phyloP scores from a whole-genome alignment of 2,888 invertebrate species.

The Drosophila yooni region DNA sequence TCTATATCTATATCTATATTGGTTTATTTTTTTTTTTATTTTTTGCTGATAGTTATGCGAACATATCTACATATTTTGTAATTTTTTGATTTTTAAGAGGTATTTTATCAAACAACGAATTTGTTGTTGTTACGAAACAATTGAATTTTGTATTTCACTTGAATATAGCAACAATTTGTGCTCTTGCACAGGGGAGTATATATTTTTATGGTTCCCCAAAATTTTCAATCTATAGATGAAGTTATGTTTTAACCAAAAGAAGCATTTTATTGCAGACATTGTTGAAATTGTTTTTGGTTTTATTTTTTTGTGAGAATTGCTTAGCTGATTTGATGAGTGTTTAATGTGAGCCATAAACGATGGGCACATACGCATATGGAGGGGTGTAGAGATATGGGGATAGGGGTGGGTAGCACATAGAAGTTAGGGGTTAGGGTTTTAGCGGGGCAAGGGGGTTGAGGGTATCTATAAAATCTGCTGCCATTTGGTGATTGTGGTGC shows the following conservation, averaged over 20 bases:
- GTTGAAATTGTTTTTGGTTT: conserved; percentile 6
- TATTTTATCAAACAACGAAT: neutral
- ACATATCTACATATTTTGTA: neutral
- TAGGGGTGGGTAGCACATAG: neutral
- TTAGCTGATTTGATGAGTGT: conserved; percentile 58
- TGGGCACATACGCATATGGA: conserved; percentile 2
- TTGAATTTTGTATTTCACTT: neutral
- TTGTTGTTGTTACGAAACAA: neutral
- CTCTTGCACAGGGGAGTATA: neutral
- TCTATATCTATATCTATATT: neutral
- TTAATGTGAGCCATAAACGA: conserved; percentile 60
- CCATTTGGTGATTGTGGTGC: conserved; percentile 46
- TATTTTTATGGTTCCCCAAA: neutral
- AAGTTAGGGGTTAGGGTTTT: neutral
- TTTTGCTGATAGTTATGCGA: neutral
- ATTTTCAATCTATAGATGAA: neutral
- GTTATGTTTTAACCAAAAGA: conserved; percentile 5
- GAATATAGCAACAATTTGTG: neutral
- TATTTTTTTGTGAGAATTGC: neutral
- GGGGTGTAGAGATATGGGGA: conserved; percentile 8
- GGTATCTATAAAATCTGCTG: conserved; percentile 24
- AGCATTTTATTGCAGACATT: conserved; percentile 24
- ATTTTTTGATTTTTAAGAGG: neutral
- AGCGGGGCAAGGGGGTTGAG: neutral
- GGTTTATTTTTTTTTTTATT: neutral